phyloP scores from a whole-genome alignment of 2,113 vertebrate species.

The Oncorhynchus masou region DNA sequence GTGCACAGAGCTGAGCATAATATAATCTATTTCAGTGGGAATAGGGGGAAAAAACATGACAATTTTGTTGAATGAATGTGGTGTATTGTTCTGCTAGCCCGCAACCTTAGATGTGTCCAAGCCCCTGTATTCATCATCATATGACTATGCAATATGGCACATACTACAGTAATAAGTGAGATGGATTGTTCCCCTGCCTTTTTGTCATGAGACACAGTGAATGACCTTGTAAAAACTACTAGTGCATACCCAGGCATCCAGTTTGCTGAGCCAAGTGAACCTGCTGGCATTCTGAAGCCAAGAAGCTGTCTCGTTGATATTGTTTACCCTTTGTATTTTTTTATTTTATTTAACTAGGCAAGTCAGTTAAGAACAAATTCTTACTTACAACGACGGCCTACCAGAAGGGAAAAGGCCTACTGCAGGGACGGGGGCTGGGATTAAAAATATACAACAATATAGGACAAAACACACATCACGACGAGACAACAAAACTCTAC shows the following conservation, averaged over 20 bases:
- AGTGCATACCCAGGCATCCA: slow-evolving; percentile 23
- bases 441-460: too few relatives aligned
- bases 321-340: background rate
- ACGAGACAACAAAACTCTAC: too few relatives aligned
- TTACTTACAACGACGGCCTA: too few relatives aligned
- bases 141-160: slow-evolving; percentile 63
- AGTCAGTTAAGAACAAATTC: too few relatives aligned
- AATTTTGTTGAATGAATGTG: background rate
- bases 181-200: slow-evolving; percentile 57
- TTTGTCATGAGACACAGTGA: slow-evolving; percentile 50
- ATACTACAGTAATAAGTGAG: slow-evolving; percentile 66
- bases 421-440: too few relatives aligned
- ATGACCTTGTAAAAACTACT: slow-evolving; percentile 66
- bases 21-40: slow-evolving; percentile 7
- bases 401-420: too few relatives aligned
- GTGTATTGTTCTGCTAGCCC: slow-evolving; percentile 21
- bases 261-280: slow-evolving; percentile 41
- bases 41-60: background rate
- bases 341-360: too few relatives aligned
- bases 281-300: slow-evolving; percentile 29
- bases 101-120: slow-evolving; percentile 42
- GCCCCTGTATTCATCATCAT: slow-evolving; percentile 63
- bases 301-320: background rate
- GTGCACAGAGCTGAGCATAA: background rate
- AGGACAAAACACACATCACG: too few relatives aligned